A percentile compares a stretch with the other conserved stretches of the same genome.
Conservation (phyloP, 2,113 vertebrate genomes). For the Chaenogobius annularis region DNA sequence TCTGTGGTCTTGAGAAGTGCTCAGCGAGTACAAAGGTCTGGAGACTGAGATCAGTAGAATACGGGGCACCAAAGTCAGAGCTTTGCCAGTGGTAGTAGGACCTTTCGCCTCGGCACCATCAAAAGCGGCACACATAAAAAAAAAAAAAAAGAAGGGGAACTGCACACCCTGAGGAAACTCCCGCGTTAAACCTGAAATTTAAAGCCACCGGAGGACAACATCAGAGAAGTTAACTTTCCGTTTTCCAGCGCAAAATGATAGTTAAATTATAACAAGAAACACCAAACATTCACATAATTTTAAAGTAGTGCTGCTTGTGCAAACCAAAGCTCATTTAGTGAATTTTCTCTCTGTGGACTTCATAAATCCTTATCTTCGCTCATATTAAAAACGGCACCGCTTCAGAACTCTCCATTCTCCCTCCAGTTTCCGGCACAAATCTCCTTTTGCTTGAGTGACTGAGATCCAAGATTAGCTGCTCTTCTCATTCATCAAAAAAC, state of each 20-base stretch:
- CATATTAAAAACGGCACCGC: background rate
- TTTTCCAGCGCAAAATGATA: background rate
- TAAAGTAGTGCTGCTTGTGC: background rate
- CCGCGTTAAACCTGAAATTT: too few species aligned
- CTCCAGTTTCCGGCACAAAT: conserved; percentile 15
- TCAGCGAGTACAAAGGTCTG: too few species aligned
- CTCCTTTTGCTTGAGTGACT: conserved; percentile 14
- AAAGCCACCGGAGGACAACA: too few species aligned
- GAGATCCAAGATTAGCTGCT: conserved; percentile 27
- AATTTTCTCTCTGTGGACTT: background rate
- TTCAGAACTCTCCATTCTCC: conserved; percentile 1
- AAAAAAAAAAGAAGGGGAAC: too few species aligned
- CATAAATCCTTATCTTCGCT: conserved; percentile 9
- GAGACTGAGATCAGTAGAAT: too few species aligned
- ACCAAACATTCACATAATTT: background rate
- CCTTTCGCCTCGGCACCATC: too few species aligned
- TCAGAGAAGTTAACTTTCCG: background rate
- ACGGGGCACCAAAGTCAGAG: too few species aligned
- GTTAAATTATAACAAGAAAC: background rate
- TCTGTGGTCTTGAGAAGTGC: too few species aligned
- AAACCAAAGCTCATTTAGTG: conserved; percentile 1
- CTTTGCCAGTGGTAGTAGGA: too few species aligned
- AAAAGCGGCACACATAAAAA: too few species aligned
- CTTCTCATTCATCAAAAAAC: conserved; percentile 27
- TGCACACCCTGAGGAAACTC: too few species aligned